Evolutionary conservation across 2,113 vertebrate species (phyloP).

Genomic region (Phyllostomus hastatus): DNA sequence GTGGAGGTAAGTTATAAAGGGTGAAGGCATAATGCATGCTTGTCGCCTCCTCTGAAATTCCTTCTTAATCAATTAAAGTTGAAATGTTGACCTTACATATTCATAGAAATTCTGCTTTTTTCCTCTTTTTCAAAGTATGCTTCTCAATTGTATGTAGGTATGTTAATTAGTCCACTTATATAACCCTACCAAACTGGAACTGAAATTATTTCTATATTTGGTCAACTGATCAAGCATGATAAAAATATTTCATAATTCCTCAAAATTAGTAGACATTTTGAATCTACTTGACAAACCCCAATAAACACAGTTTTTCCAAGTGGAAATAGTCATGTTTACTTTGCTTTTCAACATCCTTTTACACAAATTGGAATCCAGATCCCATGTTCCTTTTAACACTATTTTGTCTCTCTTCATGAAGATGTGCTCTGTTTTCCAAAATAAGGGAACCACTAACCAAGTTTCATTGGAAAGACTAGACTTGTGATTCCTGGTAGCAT

Average conservation of each 20-base stretch:
- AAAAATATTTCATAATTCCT: not conserved
- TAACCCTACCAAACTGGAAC: not conserved
- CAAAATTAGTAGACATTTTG: constrained; percentile 15
- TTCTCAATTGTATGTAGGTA: not conserved
- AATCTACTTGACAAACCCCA: not conserved
- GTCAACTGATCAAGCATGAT: not conserved
- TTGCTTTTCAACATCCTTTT: not conserved
- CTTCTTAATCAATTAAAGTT: not conserved
- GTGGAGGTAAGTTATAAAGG: not conserved
- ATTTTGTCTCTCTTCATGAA: not conserved
- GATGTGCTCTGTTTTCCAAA: not conserved
- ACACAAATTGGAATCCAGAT: not conserved
- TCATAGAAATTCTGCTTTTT: not conserved
- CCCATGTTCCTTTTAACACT: not conserved
- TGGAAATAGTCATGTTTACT: not conserved
- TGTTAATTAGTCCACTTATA: not conserved
- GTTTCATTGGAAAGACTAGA: not conserved
- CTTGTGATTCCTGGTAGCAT: not conserved
- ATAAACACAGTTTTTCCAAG: not conserved
- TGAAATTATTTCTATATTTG: not conserved
- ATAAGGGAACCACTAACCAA: not conserved
- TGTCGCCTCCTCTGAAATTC: not conserved
- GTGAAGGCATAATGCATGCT: not conserved
- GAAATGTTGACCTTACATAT: not conserved
- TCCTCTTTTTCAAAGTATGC: not conserved